Evolutionary conservation across 2,888 invertebrate genomes (phyloP).

Genomic region (Meiosimyza decipiens): DNA sequence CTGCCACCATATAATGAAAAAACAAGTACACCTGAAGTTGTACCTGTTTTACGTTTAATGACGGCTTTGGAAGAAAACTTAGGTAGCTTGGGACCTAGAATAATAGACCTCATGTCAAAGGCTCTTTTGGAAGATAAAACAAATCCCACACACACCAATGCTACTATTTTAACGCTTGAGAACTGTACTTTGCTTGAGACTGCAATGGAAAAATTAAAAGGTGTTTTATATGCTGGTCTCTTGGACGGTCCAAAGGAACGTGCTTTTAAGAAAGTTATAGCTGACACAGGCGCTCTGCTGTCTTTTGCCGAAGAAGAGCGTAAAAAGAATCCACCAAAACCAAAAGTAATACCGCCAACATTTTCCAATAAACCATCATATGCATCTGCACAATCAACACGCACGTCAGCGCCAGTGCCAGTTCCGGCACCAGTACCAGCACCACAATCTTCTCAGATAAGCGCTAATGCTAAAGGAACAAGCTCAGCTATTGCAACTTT

Average conservation of each 20-base stretch:
- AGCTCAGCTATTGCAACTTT: conserved; percentile 44
- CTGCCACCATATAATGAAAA: neutral
- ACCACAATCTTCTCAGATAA: conserved; percentile 1
- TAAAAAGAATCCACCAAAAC: conserved; percentile 61
- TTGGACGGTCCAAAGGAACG: conserved; percentile 70
- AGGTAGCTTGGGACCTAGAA: conserved; percentile 82
- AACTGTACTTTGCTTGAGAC: conserved; percentile 71
- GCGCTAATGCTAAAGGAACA: neutral
- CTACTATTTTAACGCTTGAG: conserved; percentile 74
- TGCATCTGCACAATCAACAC: neutral
- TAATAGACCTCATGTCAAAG: conserved; percentile 72
- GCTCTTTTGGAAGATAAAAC: conserved; percentile 53
- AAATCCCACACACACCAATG: conserved; percentile 76
- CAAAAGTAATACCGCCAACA: conserved; percentile 32
- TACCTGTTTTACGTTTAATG: conserved; percentile 77
- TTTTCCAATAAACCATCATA: neutral
- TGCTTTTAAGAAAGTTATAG: conserved; percentile 78
- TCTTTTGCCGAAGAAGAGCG: conserved; percentile 68
- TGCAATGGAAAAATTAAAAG: conserved; percentile 62
- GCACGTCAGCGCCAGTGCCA: conserved; percentile 12
- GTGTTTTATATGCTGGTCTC: conserved; percentile 77
- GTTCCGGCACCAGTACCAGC: conserved; percentile 16
- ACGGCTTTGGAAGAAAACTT: conserved; percentile 84
- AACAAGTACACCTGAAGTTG: conserved; percentile 65
- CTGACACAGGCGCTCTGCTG: conserved; percentile 72